Evolutionary conservation across 2,113 vertebrate genomes (phyloP).

Genomic region (Vicugna pacos): DNA sequence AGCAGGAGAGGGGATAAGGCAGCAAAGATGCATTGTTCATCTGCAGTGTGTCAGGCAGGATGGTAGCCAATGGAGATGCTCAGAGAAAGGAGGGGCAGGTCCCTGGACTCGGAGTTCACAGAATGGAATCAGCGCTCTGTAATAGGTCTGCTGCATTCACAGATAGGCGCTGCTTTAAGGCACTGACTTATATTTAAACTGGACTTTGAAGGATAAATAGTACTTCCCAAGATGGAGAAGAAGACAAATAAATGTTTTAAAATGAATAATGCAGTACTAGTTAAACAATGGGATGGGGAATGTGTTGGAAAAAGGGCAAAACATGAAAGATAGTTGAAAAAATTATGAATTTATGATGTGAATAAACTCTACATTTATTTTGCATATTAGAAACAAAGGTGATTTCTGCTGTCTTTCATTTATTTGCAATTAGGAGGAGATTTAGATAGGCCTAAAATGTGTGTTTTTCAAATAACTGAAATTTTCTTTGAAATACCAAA

Average conservation of each 20-base stretch:
- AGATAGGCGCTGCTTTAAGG: not conserved
- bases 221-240: not conserved
- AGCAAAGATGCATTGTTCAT: not conserved
- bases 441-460: not conserved
- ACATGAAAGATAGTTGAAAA: not conserved
- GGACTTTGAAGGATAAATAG: not conserved
- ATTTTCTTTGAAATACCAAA: conserved; percentile 13
- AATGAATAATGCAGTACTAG: not conserved
- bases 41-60: not conserved
- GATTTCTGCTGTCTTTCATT: not conserved
- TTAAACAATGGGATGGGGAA: not conserved
- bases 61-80: not conserved
- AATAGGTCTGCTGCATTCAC: not conserved
- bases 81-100: not conserved
- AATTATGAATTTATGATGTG: not conserved
- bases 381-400: not conserved
- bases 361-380: not conserved
- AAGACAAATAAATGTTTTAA: not conserved
- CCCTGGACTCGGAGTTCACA: not conserved
- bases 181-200: not conserved
- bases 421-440: conserved; percentile 9
- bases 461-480: not conserved
- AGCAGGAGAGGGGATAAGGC: no score
- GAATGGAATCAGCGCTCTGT: not conserved
- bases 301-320: not conserved